A percentile compares a stretch with the other conserved stretches of the same genome.
These are phyloP conservation scores for Mystacides longicornis DNA, from an alignment of 2,888 invertebrate species.

Conservation along the genomic window DNA sequence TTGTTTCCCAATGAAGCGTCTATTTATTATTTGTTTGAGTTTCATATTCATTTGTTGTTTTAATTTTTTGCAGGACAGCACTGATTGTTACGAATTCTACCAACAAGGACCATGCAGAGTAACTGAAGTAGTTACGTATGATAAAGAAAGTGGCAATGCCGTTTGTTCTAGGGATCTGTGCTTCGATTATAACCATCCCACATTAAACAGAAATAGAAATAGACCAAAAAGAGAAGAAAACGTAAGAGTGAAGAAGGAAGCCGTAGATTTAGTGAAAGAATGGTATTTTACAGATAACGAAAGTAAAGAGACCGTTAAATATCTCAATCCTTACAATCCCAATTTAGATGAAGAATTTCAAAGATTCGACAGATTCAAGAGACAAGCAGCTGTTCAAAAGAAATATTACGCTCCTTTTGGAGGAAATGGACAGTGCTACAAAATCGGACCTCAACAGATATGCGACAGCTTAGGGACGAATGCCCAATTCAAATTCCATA, in stretches of 20 bases:
- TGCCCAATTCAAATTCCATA: conserved; percentile 11
- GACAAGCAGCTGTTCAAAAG: conserved; percentile 1
- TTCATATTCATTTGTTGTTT: not conserved
- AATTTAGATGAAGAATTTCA: conserved; percentile 6
- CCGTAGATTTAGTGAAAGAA: not conserved
- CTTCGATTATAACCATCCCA: conserved; percentile 6
- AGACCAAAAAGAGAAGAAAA: not conserved
- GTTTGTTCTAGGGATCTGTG: conserved; percentile 14
- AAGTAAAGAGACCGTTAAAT: not conserved
- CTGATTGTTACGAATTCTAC: conserved; percentile 15
- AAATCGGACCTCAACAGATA: conserved; percentile 8
- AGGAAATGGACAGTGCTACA: conserved; percentile 16
- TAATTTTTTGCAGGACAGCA: conserved; percentile 12
- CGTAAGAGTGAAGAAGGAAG: not conserved
- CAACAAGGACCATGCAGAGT: conserved; percentile 16
- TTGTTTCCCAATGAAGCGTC: too few species aligned
- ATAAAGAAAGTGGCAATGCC: conserved; percentile 7
- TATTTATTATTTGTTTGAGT: too few species aligned
- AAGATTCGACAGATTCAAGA: not conserved
- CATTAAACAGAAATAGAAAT: not conserved
- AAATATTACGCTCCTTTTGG: conserved; percentile 16
- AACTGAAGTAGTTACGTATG: conserved; percentile 14
- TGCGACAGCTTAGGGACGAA: conserved; percentile 5
- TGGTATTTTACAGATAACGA: not conserved
- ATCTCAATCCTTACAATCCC: conserved; percentile 5